phyloP scores from a whole-genome alignment of 2,113 vertebrate genomes.

The Telmatochromis sp. region DNA sequence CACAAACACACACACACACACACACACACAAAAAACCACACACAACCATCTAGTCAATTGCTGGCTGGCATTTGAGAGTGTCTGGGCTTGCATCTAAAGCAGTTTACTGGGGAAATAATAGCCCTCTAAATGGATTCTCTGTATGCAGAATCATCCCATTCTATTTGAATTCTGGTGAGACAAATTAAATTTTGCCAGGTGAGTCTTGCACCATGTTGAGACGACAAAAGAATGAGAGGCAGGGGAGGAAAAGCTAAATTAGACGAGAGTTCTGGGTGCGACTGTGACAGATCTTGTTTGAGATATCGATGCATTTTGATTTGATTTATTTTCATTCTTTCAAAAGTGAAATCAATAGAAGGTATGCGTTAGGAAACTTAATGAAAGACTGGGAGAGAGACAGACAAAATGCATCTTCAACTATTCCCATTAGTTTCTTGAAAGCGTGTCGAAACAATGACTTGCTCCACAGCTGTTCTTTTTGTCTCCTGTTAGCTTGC shows the following conservation, averaged over 20 bases:
- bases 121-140: conserved; percentile 62
- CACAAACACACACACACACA: conserved; percentile 2
- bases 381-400: not conserved
- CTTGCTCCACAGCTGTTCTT: not conserved
- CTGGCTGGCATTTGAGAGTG: conserved; percentile 61
- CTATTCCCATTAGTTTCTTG: not conserved
- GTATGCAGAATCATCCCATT: conserved; percentile 53
- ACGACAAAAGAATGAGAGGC: conserved; percentile 27
- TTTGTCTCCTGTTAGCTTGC: not conserved
- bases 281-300: not conserved
- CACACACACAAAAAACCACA: not conserved
- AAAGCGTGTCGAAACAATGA: not conserved
- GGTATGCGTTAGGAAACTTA: not conserved
- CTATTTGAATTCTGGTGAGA: conserved; percentile 63
- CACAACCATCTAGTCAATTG: conserved; percentile 37
- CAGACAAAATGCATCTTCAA: not conserved
- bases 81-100: conserved; percentile 66
- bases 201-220: conserved; percentile 25
- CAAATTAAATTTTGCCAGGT: conserved; percentile 59
- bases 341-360: not conserved
- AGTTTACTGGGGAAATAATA: conserved; percentile 66
- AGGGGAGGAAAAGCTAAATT: not conserved
- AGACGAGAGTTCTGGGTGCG: not conserved
- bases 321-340: not conserved
- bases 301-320: not conserved